Evolutionary conservation across 2,113 vertebrate species (phyloP), one percentile per base, ranked within the genome.

Genomic region (Sphaerodactylus townsendi): DNA sequence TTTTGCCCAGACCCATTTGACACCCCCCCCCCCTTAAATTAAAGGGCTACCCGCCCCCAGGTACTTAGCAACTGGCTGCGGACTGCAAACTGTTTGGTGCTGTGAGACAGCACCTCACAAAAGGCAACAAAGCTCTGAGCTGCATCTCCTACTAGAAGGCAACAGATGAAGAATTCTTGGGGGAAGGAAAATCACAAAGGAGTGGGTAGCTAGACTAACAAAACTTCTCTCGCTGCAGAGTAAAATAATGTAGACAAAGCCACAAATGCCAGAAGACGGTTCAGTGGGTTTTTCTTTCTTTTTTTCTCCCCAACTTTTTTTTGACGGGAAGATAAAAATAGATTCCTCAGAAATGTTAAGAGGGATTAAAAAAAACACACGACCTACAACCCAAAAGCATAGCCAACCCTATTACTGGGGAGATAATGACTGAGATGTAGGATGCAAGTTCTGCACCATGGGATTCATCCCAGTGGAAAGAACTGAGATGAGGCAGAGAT

Each of bases 31-130:
- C 83, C 39, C 37, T 85, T 81, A 75, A 92, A 81, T 44, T 48
- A 44, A 92, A 44, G 0, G 33, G 53, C 77, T 86, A n/a, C n/a
- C n/a, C 44, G 4, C 28, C 71, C 48, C 8, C 66, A 39, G 71
- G 88, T 92, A 82, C 82, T 91, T 87, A 90, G 87, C 77, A 90
- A 82, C 69, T 92, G 81, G 44, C 77, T 86, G n/a, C 85, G 80
- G 77, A 41, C 64, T 53, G 81, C 56, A 82, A 72, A 53, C 82
- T 86, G 50, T 85, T 85, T 77, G 77, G 64, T 70, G 64, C 53
- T 53, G 2, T 66, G 77, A 89, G 78, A 88, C 30, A 77, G 66
- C 0, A 0, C 84, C 66, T 69, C 0, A 0, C 62, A 64, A 25
- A 56, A 87, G 77, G 82, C 50, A 50, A 59, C 10, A 23, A 46